Conservation (phyloP, 2,113 vertebrate genomes). For the Archilochus colubris region DNA sequence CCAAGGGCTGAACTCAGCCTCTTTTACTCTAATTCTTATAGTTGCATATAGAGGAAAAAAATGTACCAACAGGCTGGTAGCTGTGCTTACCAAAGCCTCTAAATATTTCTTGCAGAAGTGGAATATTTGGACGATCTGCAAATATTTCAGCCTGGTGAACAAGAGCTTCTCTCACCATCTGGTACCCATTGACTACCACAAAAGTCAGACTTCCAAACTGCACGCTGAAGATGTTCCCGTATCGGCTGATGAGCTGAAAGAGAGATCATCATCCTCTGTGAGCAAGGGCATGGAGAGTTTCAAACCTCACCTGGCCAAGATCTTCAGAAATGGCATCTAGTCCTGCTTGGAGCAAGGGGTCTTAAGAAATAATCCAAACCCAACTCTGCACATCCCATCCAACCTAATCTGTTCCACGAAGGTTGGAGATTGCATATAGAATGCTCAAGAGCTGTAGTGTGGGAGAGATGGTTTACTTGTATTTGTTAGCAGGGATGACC, state of each 20-base stretch:
- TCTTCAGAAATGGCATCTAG: neutral
- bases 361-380: neutral
- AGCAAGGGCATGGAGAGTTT: neutral
- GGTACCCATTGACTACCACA: slow-evolving; percentile 81
- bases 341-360: neutral
- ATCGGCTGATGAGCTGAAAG: slow-evolving; percentile 79
- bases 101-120: slow-evolving; percentile 66
- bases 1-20: neutral
- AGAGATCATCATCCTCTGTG: neutral
- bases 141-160: slow-evolving; percentile 82
- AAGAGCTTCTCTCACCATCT: slow-evolving; percentile 85
- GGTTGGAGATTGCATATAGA: neutral
- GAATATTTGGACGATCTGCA: slow-evolving; percentile 76
- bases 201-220: slow-evolving; percentile 74
- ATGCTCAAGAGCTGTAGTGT: neutral
- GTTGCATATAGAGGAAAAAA: neutral
- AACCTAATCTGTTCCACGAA: neutral
- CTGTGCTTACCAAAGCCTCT: slow-evolving; percentile 61
- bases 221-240: slow-evolving; percentile 83
- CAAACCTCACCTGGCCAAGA: neutral
- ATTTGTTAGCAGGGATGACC: neutral
- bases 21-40: neutral
- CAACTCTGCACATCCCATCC: fast-evolving
- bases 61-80: neutral
- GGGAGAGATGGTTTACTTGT: neutral